Evolutionary conservation across 2,888 invertebrate species (phyloP).

Genomic region (Poecilus cupreus): DNA sequence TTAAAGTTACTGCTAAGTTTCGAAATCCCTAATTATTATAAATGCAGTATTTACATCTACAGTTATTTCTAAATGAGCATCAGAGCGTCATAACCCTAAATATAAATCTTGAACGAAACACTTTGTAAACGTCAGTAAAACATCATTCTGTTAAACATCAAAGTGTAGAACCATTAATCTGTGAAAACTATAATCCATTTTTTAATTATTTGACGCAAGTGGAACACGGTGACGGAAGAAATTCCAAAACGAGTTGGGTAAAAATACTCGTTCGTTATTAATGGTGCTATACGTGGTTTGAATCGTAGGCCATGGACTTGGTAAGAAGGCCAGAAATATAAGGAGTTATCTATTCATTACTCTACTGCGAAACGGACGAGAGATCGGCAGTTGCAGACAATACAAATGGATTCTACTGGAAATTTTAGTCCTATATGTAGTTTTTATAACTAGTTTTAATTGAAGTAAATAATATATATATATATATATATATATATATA

Average conservation of each 20-base stretch:
- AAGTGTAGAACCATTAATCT: conserved; percentile 44
- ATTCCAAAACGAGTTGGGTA: conserved; percentile 16
- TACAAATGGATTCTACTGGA: no score
- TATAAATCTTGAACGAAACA: conserved; percentile 14
- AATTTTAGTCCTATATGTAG: no score
- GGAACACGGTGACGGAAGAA: conserved; percentile 39
- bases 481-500: no score
- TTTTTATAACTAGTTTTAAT: no score
- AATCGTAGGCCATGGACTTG: conserved; percentile 28
- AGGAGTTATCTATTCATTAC: neutral
- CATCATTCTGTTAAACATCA: conserved; percentile 20
- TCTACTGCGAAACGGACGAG: no score
- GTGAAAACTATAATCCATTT: conserved; percentile 27
- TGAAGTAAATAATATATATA: no score
- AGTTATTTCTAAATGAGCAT: neutral
- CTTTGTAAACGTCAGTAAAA: conserved; percentile 2
- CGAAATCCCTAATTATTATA: conserved; percentile 4
- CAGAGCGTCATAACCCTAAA: conserved; percentile 8
- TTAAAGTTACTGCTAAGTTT: neutral
- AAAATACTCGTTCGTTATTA: conserved; percentile 44
- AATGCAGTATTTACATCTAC: conserved; percentile 14
- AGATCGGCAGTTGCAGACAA: no score
- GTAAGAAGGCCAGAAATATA: neutral
- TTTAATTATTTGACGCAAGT: conserved; percentile 51
- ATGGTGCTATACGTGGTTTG: conserved; percentile 30